These are phyloP conservation scores for Glyptemys insculpta DNA, from an alignment of 2,797 vertebrate species.

Conservation along the genomic window DNA sequence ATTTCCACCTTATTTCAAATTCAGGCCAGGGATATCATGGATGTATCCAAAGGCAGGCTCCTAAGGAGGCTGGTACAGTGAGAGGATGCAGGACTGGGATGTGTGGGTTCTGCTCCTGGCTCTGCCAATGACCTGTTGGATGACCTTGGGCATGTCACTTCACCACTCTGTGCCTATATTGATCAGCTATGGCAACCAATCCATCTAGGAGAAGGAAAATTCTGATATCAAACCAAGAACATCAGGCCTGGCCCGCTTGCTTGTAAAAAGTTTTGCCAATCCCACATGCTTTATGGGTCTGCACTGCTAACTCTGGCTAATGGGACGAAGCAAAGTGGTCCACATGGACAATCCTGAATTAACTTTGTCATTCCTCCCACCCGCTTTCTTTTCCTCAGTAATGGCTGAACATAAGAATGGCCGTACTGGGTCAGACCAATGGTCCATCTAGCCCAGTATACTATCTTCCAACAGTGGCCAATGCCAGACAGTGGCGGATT, in stretches of 20 bases:
- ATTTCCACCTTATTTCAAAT: background rate
- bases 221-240: background rate
- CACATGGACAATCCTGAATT: background rate
- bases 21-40: background rate
- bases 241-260: background rate
- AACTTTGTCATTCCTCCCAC: background rate
- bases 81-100: background rate
- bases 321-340: background rate
- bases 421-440: background rate
- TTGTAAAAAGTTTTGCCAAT: background rate
- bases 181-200: background rate
- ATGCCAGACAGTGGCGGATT: background rate
- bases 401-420: background rate
- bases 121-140: background rate
- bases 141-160: background rate
- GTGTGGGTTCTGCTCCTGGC: background rate
- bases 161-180: background rate
- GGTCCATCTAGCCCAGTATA: background rate
- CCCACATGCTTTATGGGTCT: background rate
- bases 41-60: accelerated
- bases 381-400: background rate
- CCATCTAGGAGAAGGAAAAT: background rate
- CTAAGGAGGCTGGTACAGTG: background rate
- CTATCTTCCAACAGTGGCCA: background rate
- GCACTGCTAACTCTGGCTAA: background rate